Base-by-base conservation (phyloP, 1,140 invertebrate species). In the Ceratoteleas bidentatus region DNA sequence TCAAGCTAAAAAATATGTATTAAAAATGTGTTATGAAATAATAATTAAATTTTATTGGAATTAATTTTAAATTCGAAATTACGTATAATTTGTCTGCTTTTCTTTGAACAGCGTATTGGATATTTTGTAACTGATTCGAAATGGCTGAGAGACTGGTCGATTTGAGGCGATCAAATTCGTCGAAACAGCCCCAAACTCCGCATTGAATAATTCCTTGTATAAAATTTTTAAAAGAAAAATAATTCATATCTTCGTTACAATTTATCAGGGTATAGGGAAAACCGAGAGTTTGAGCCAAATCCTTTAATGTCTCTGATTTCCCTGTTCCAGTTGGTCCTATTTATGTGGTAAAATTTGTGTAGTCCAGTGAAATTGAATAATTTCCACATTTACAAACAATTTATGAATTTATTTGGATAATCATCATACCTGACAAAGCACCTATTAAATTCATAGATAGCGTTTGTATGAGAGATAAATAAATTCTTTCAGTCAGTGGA, bases 161-260 rank as follows among this genome's bases (percentile, higher is more conserved):
- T 69, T 98, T 96, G 74, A 98, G 97, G 24, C 96, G 92, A 90
- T 98, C 98, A 88, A 98, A 98, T 88, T 98, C 96, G 79, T 98
- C 97, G 86, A 98, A 98, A 87, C 97, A 96, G 0, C 95, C 96
- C 96, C 96, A 97, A 8, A 96, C 96, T 0, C 96, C 96, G 88
- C 95, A 96, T 65, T 94, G 93, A 4, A 91, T 92, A 32, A 94
- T 73, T 8, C 97, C 97, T 0, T 95, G 94, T 11, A 98, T 92
- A 72, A 96, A 97, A 84, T 96, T 97, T 0, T 96, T 96, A 36
- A 98, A 95, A 0, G 96, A 95, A 40, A 94, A 92, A 86, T 95
- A 97, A 90, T 98, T 96, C 96, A 98, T 97, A 11, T 96, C 96
- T 91, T 98, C 96, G 0, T 96, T 96, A 89, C 97, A 98, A 90